These are phyloP conservation scores for Chrysochloris asiatica DNA, from an alignment of 2,113 vertebrate species.

Conservation along the genomic window DNA sequence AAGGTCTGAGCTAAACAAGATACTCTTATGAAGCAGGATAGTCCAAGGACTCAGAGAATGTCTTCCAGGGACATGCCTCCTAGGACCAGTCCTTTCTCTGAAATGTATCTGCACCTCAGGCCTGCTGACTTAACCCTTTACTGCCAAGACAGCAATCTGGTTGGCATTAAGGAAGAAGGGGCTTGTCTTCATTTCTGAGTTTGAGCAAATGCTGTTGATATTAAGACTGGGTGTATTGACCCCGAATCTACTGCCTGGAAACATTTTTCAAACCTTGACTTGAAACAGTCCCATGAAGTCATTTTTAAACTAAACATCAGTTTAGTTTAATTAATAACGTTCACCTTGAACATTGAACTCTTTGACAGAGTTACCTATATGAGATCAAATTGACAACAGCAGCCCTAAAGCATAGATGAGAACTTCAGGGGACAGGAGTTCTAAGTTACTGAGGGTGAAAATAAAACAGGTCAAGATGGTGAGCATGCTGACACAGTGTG, in stretches of 20 bases:
- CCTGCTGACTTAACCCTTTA: background rate
- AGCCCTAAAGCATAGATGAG: background rate
- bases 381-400: background rate
- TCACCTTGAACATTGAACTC: background rate
- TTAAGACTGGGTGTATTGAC: background rate
- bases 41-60: background rate
- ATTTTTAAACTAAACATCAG: background rate
- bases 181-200: background rate
- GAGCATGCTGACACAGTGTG: background rate
- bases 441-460: background rate
- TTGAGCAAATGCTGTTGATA: background rate
- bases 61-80: background rate
- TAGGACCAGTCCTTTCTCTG: background rate
- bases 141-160: background rate
- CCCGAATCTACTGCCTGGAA: background rate
- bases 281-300: background rate
- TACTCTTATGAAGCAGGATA: background rate
- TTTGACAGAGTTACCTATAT: background rate
- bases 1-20: background rate
- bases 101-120: background rate
- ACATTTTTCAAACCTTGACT: background rate
- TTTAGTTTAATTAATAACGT: background rate
- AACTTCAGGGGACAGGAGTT: background rate
- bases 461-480: background rate
- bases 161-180: background rate